These are phyloP conservation scores for Brachyhypopomus gauderio DNA, from an alignment of 2,113 vertebrate genomes.

Conservation along the genomic window DNA sequence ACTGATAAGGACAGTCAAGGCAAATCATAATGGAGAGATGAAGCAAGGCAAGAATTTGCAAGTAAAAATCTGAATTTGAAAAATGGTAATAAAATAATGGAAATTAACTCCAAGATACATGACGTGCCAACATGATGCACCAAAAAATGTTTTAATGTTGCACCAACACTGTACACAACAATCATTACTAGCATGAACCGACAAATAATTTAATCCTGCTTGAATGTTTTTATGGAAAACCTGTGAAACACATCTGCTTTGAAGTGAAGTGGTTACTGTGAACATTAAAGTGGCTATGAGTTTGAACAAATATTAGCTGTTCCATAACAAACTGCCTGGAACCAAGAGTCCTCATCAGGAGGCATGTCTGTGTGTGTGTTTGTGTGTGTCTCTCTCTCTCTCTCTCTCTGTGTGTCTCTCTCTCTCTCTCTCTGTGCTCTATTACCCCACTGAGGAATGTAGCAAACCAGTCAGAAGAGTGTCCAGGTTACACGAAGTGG, in stretches of 20 bases:
- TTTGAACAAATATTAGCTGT: neutral
- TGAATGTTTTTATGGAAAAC: too few relatives aligned
- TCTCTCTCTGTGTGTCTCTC: slow-evolving; percentile 39
- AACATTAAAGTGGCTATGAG: neutral
- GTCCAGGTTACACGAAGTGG: slow-evolving; percentile 66
- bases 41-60: too few relatives aligned
- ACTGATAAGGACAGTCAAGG: neutral
- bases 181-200: too few relatives aligned
- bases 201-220: too few relatives aligned
- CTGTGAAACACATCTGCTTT: neutral
- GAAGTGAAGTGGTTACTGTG: neutral
- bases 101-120: too few relatives aligned
- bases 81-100: too few relatives aligned
- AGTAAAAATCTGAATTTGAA: too few relatives aligned
- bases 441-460: slow-evolving; percentile 74
- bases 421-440: slow-evolving; percentile 53
- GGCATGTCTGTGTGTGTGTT: slow-evolving; percentile 39
- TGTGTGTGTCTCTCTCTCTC: slow-evolving; percentile 32
- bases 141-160: too few relatives aligned
- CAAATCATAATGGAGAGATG: neutral
- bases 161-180: too few relatives aligned
- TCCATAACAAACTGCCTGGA: neutral
- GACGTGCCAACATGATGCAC: too few relatives aligned
- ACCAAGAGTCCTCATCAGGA: neutral
- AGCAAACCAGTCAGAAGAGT: slow-evolving; percentile 63